Percentiles rank a stretch among this genome's conserved stretches.
phyloP scores from a whole-genome alignment of 2,888 invertebrate species.

The Melanostoma mellinum region DNA sequence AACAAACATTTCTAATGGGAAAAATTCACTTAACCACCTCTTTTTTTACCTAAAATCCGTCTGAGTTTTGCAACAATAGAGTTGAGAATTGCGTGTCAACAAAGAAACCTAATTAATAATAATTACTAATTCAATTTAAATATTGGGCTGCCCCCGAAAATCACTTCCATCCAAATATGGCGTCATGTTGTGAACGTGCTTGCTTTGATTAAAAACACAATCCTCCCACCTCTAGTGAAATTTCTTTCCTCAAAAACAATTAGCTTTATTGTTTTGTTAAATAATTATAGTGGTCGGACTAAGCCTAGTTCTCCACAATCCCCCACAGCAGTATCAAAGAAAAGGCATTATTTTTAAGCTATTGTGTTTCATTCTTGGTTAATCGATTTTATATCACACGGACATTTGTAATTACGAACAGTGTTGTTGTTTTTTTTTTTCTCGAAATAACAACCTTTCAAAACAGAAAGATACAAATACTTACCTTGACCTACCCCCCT shows the following conservation, averaged over 20 bases:
- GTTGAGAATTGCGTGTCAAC: conserved; percentile 47
- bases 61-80: neutral
- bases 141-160: conserved; percentile 23
- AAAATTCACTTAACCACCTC: neutral
- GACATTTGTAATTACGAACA: conserved; percentile 60
- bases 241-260: conserved; percentile 41
- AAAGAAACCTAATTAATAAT: conserved; percentile 38
- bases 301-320: neutral
- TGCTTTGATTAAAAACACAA: conserved; percentile 40
- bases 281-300: conserved; percentile 45
- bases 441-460: conserved; percentile 42
- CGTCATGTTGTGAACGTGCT: conserved; percentile 26
- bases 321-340: conserved; percentile 3
- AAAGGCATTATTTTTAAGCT: conserved; percentile 1
- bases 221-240: neutral
- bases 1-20: too few species aligned
- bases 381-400: conserved; percentile 55
- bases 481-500: neutral
- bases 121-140: conserved; percentile 47
- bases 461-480: neutral
- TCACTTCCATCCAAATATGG: neutral
- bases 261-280: conserved; percentile 41
- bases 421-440: conserved; percentile 29
- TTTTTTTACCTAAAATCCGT: neutral
- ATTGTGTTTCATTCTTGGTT: conserved; percentile 39